These are phyloP conservation scores for Ephestia elutella DNA, from an alignment of 1,140 invertebrate genomes.

Conservation along the genomic window DNA sequence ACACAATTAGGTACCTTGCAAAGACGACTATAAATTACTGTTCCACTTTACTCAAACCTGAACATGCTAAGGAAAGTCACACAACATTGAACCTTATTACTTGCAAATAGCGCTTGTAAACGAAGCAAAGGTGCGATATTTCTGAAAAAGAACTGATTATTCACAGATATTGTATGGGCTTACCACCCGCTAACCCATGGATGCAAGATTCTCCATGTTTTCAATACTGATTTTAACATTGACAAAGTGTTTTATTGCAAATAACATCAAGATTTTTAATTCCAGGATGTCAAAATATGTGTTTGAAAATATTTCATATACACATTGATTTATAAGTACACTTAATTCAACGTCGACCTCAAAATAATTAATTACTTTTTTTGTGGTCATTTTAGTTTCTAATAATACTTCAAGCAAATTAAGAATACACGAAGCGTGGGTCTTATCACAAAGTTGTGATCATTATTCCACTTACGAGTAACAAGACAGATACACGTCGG, in stretches of 20 bases:
- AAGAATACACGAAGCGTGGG: background rate
- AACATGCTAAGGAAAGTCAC: conserved; percentile 13
- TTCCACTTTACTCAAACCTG: conserved; percentile 49
- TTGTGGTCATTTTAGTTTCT: background rate
- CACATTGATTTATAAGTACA: no score
- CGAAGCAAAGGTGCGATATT: background rate
- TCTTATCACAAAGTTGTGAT: background rate
- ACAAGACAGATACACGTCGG: conserved; percentile 1
- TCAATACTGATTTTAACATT: conserved; percentile 28
- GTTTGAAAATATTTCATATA: background rate
- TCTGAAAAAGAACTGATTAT: conserved; percentile 41
- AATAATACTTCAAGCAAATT: background rate
- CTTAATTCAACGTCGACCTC: no score
- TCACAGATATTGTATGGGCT: conserved; percentile 61
- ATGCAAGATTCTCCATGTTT: conserved; percentile 39
- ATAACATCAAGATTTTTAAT: conserved; percentile 24
- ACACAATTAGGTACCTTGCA: conserved; percentile 61
- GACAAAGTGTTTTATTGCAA: conserved; percentile 35
- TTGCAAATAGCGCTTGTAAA: background rate
- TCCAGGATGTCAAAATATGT: background rate
- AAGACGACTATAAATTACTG: conserved; percentile 70
- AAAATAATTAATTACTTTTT: no score
- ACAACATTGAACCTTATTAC: background rate
- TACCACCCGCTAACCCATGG: conserved; percentile 66
- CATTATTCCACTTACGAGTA: conserved; percentile 3